phyloP scores from a whole-genome alignment of 2,888 invertebrate species.

The Cecidostiba fungosa region DNA sequence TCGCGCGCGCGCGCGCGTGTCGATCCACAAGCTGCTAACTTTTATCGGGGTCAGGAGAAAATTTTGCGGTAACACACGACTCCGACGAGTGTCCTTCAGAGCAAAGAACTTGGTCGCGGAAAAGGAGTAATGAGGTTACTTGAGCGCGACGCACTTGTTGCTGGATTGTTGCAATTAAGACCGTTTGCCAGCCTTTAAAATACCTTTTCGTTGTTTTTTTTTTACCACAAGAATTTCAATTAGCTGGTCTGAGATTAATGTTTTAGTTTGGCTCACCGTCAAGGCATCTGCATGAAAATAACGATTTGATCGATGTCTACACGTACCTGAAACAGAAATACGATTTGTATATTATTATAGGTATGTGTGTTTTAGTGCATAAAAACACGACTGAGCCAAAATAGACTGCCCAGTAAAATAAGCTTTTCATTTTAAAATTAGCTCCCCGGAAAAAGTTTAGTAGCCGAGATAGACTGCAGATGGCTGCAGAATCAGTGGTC shows the following conservation, averaged over 20 bases:
- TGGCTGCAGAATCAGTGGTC: background rate
- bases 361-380: too few species aligned
- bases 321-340: constrained; percentile 1
- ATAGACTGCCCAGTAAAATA: background rate
- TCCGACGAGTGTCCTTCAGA: background rate
- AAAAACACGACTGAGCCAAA: background rate
- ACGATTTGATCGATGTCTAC: background rate
- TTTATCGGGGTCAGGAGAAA: constrained; percentile 38
- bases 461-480: background rate
- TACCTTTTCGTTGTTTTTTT: too few species aligned
- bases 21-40: constrained; percentile 3
- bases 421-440: background rate
- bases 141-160: constrained; percentile 41
- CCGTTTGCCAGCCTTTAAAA: too few species aligned
- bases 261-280: background rate
- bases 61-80: constrained; percentile 25
- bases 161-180: constrained; percentile 48
- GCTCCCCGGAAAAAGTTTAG: background rate
- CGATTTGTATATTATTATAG: too few species aligned
- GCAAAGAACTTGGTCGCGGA: constrained; percentile 12
- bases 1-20: background rate
- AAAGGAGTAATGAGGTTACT: constrained; percentile 24
- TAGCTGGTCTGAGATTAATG: too few species aligned
- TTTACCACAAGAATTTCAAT: too few species aligned
- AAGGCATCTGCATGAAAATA: background rate